A percentile compares a stretch with the other conserved stretches of the same genome.
These are phyloP conservation scores for Meiosimyza platycephala DNA, from an alignment of 2,888 invertebrate species.

Conservation along the genomic window DNA sequence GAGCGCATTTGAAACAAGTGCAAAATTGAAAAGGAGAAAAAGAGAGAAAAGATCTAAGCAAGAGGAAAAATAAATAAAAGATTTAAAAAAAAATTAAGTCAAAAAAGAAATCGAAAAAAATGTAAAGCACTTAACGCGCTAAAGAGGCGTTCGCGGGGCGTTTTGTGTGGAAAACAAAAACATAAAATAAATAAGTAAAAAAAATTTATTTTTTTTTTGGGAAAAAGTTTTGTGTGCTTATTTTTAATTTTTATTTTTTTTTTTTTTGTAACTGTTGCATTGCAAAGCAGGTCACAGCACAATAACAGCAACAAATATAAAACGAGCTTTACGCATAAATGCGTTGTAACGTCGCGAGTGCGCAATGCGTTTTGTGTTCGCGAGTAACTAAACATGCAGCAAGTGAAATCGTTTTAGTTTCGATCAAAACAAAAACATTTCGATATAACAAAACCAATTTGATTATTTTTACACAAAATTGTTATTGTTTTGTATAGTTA, in stretches of 20 bases:
- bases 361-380: too few species aligned
- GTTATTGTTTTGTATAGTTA: too few species aligned
- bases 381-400: too few species aligned
- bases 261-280: neutral
- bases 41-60: neutral
- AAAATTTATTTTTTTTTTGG: neutral
- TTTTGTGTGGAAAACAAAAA: slow-evolving; percentile 11
- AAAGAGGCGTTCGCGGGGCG: neutral
- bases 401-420: too few species aligned
- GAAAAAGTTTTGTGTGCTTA: neutral
- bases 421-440: too few species aligned
- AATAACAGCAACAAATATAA: neutral
- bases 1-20: slow-evolving; percentile 5
- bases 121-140: neutral
- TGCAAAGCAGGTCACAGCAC: slow-evolving; percentile 15
- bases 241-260: neutral
- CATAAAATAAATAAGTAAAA: neutral
- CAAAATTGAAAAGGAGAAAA: slow-evolving; percentile 1
- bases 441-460: too few species aligned
- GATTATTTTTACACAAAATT: too few species aligned
- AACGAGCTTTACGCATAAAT: too few species aligned
- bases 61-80: slow-evolving; percentile 7
- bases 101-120: slow-evolving; percentile 1
- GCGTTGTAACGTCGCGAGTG: too few species aligned
- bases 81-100: slow-evolving; percentile 8